phyloP scores from a whole-genome alignment of 2,797 vertebrate species.

The Diglossa cyanea region DNA sequence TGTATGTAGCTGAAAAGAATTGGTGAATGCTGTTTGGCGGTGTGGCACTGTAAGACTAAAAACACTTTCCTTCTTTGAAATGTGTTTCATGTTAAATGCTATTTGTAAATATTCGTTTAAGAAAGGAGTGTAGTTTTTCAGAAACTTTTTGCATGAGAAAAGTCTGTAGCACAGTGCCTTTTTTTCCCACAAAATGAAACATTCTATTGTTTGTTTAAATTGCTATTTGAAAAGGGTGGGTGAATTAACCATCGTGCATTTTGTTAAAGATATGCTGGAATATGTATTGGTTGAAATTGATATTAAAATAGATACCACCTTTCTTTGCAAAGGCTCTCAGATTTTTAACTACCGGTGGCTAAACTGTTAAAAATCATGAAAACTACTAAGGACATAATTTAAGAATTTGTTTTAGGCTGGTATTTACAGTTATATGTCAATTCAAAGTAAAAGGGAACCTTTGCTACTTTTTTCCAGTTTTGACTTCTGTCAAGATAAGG shows the following conservation, averaged over 20 bases:
- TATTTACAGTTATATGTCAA: not conserved
- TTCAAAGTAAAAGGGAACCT: not conserved
- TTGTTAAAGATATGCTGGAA: not conserved
- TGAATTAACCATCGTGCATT: not conserved
- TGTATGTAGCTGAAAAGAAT: not conserved
- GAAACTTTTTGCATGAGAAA: not conserved
- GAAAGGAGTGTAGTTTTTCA: not conserved
- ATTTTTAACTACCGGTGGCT: not conserved
- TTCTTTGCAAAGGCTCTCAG: not conserved
- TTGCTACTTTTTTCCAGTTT: constrained; percentile 77
- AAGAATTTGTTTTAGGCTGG: not conserved
- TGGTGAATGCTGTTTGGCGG: not conserved
- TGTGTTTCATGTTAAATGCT: not conserved
- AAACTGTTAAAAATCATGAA: not conserved
- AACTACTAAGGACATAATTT: not conserved
- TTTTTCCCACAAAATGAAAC: not conserved
- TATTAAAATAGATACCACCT: not conserved
- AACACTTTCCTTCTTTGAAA: not conserved
- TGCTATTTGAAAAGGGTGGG: not conserved
- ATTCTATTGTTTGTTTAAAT: not conserved
- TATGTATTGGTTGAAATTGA: not conserved
- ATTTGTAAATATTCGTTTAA: not conserved
- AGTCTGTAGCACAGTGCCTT: not conserved
- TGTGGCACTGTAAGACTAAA: not conserved
- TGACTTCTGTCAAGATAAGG: constrained; percentile 88